Evolutionary conservation across 1,140 invertebrate species (phyloP).

Genomic region (Pogonomyrmex californicus): DNA sequence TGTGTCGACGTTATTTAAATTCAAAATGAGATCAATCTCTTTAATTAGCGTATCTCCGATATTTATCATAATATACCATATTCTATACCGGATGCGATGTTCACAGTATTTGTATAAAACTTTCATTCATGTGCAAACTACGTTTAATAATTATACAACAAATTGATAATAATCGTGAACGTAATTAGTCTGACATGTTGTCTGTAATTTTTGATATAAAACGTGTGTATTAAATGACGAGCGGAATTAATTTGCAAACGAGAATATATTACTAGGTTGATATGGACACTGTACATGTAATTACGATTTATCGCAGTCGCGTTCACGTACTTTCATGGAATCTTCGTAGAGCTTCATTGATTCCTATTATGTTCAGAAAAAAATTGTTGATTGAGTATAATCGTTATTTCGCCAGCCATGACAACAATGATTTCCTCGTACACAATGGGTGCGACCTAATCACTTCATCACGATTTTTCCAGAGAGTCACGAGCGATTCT

Average conservation of each 20-base stretch:
- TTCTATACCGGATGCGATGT: background rate
- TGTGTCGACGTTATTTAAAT: conserved; percentile 24
- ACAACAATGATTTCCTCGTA: conserved; percentile 12
- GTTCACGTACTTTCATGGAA: background rate
- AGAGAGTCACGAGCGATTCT: background rate
- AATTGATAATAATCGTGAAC: conserved; percentile 6
- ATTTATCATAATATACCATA: background rate
- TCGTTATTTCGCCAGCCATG: conserved; percentile 40
- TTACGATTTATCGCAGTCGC: background rate
- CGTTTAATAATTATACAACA: conserved; percentile 24
- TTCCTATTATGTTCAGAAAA: background rate
- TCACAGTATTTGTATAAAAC: background rate
- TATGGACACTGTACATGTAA: background rate
- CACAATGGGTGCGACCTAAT: background rate
- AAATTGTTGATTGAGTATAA: conserved; percentile 14
- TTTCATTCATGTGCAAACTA: background rate
- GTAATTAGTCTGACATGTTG: conserved; percentile 32
- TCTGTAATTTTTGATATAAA: conserved; percentile 14
- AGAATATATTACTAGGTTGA: background rate
- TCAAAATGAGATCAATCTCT: conserved; percentile 27
- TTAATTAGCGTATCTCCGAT: conserved; percentile 23
- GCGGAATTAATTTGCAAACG: conserved; percentile 8
- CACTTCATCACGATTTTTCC: conserved; percentile 10
- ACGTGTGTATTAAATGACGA: background rate
- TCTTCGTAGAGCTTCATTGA: background rate